Evolutionary conservation across 2,797 vertebrate species (phyloP).

Genomic region (Anguilla pacifica): DNA sequence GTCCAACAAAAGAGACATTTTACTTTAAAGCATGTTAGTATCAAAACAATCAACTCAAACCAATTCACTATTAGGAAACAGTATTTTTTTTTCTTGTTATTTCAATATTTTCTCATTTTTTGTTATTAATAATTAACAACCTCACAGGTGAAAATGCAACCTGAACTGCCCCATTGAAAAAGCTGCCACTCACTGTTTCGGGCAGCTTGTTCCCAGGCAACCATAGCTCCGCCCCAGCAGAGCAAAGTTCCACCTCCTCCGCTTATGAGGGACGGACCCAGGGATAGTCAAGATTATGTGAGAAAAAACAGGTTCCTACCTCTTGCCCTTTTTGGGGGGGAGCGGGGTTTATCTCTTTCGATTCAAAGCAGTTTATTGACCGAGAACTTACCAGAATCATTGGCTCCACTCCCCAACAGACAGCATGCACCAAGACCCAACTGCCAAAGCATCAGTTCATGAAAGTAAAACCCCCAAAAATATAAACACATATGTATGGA

Average conservation of each 20-base stretch:
- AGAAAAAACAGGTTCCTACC: constrained; percentile 70
- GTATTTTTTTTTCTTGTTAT: not conserved
- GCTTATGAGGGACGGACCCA: not conserved
- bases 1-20: not conserved
- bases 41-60: not conserved
- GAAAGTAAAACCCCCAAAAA: constrained; percentile 15
- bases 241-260: constrained; percentile 6
- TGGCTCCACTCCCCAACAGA: constrained; percentile 66
- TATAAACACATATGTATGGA: constrained; percentile 4
- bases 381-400: constrained; percentile 74
- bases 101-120: not conserved
- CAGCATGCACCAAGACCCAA: constrained; percentile 65
- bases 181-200: not conserved
- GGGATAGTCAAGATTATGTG: not conserved
- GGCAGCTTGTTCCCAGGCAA: not conserved
- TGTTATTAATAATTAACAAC: not conserved
- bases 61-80: not conserved
- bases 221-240: constrained; percentile 11
- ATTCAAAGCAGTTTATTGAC: constrained; percentile 60
- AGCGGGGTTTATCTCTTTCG: constrained; percentile 53
- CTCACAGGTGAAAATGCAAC: not conserved
- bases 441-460: constrained; percentile 6
- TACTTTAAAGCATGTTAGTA: not conserved
- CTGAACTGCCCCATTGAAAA: not conserved
- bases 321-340: constrained; percentile 56